Evolutionary conservation across 1,140 invertebrate genomes (phyloP).

Genomic region (Phthorimaea operculella): DNA sequence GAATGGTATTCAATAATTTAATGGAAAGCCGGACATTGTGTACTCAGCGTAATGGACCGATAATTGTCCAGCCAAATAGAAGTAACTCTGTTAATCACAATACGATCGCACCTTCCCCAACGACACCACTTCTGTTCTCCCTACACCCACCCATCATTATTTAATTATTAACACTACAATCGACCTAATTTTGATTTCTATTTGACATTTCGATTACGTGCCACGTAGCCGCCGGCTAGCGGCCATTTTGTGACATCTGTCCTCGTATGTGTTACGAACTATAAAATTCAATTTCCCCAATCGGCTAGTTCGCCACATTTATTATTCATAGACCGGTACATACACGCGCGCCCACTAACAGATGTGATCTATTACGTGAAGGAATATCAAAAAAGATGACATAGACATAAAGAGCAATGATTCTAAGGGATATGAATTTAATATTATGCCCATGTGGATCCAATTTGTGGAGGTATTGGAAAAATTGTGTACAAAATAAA

Average conservation of each 20-base stretch:
- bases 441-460: slow-evolving; percentile 36
- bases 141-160: slow-evolving; percentile 42
- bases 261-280: slow-evolving; percentile 63
- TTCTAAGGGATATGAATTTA: slow-evolving; percentile 40
- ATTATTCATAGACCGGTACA: slow-evolving; percentile 65
- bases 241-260: slow-evolving; percentile 66
- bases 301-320: slow-evolving; percentile 62
- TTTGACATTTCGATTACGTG: slow-evolving; percentile 64
- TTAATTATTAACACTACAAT: slow-evolving; percentile 67
- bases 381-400: slow-evolving; percentile 55
- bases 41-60: slow-evolving; percentile 58
- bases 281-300: slow-evolving; percentile 69
- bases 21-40: slow-evolving; percentile 44
- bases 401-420: slow-evolving; percentile 36
- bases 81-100: slow-evolving; percentile 66
- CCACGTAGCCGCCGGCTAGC: slow-evolving; percentile 43
- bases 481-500: slow-evolving; percentile 19
- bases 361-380: slow-evolving; percentile 67
- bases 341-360: slow-evolving; percentile 60
- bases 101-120: slow-evolving; percentile 47
- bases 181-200: slow-evolving; percentile 67
- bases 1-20: slow-evolving; percentile 51
- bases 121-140: slow-evolving; percentile 23
- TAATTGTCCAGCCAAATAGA: slow-evolving; percentile 64
- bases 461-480: slow-evolving; percentile 25